Evolutionary conservation across 2,113 vertebrate genomes (phyloP).

Genomic region (Isichthys henryi): DNA sequence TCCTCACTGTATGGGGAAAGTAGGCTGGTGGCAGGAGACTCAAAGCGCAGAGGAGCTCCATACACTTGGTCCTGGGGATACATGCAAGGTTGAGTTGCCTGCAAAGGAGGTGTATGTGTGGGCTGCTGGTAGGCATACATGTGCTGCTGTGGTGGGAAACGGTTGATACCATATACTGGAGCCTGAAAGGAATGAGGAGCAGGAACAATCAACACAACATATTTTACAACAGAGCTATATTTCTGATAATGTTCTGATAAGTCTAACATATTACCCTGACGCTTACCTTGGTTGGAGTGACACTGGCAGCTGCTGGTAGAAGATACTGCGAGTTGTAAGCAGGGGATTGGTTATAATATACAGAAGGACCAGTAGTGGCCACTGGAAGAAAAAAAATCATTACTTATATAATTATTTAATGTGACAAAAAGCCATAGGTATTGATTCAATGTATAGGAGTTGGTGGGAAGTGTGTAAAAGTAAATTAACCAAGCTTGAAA

Average conservation of each 20-base stretch:
- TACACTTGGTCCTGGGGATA: slow-evolving; percentile 88
- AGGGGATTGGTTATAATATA: slow-evolving; percentile 83
- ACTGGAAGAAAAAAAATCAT: slow-evolving; percentile 51
- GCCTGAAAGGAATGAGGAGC: slow-evolving; percentile 53
- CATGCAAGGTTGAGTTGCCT: slow-evolving; percentile 71
- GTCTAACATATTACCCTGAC: not conserved
- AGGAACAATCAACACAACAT: slow-evolving; percentile 7
- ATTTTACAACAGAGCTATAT: not conserved
- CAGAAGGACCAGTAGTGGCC: slow-evolving; percentile 80
- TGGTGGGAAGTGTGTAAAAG: not conserved
- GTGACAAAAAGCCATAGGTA: not conserved
- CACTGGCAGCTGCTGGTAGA: slow-evolving; percentile 80
- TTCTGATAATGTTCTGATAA: not conserved
- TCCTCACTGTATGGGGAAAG: slow-evolving; percentile 89
- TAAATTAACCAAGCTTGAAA: not conserved
- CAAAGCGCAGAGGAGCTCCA: slow-evolving; percentile 74
- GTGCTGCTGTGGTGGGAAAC: slow-evolving; percentile 82
- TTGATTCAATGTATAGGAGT: not conserved
- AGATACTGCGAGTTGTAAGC: slow-evolving; percentile 92
- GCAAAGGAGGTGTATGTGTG: slow-evolving; percentile 84
- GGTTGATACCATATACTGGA: slow-evolving; percentile 81
- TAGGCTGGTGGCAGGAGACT: slow-evolving; percentile 75
- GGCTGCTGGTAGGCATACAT: slow-evolving; percentile 83
- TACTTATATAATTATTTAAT: not conserved
- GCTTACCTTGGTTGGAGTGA: slow-evolving; percentile 88